These are phyloP conservation scores for Camponotus fellah DNA, from an alignment of 2,888 invertebrate genomes.

Conservation along the genomic window DNA sequence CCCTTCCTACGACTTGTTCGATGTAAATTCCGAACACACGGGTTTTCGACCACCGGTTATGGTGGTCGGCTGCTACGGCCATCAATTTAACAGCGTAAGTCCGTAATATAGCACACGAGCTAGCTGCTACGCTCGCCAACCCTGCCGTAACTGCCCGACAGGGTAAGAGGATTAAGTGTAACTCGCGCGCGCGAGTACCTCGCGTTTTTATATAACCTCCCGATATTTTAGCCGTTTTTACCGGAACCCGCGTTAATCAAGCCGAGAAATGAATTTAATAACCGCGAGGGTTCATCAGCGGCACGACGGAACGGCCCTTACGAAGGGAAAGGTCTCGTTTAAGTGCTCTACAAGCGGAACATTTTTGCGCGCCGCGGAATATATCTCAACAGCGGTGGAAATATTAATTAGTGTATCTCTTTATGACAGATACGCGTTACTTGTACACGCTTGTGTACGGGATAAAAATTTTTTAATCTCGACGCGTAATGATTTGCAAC, in stretches of 20 bases:
- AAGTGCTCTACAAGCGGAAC: slow-evolving; percentile 43
- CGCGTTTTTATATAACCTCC: slow-evolving; percentile 76
- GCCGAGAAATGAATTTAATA: slow-evolving; percentile 80
- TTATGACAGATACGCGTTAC: not conserved
- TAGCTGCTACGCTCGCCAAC: slow-evolving; percentile 41
- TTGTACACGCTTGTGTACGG: not conserved
- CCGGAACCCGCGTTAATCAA: slow-evolving; percentile 76
- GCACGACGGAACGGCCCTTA: slow-evolving; percentile 20
- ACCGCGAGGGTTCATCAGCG: slow-evolving; percentile 60
- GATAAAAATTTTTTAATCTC: not conserved
- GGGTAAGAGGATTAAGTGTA: slow-evolving; percentile 80
- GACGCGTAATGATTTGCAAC: not conserved
- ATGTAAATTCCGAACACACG: slow-evolving; percentile 79
- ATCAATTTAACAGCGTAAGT: slow-evolving; percentile 82
- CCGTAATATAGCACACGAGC: slow-evolving; percentile 78
- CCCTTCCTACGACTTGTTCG: slow-evolving; percentile 56
- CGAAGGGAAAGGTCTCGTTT: slow-evolving; percentile 33
- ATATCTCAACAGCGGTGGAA: not conserved
- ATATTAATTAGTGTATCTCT: slow-evolving; percentile 26
- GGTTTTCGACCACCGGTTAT: slow-evolving; percentile 69
- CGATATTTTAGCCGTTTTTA: slow-evolving; percentile 76
- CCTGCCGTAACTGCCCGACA: slow-evolving; percentile 64
- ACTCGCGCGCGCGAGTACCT: slow-evolving; percentile 63
- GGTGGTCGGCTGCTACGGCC: slow-evolving; percentile 73
- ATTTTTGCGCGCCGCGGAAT: slow-evolving; percentile 13